Conservation (phyloP, 2,797 vertebrate species). For the Rostrhamus sociabilis region DNA sequence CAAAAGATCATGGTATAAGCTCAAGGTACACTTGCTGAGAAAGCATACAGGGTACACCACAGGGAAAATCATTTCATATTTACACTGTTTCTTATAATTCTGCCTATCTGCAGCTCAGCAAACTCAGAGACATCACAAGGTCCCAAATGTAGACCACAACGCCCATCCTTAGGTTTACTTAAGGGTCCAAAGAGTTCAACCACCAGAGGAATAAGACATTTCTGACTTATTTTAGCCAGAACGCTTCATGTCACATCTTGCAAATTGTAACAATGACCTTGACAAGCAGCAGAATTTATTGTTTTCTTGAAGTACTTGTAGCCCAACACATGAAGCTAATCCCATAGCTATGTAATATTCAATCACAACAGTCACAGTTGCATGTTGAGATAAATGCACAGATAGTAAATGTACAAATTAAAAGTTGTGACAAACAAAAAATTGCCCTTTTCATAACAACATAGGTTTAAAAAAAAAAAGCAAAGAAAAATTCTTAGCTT, state of each 20-base stretch:
- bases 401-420: not conserved
- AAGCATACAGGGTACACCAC: not conserved
- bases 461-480: not conserved
- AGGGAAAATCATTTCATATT: not conserved
- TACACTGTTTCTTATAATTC: not conserved
- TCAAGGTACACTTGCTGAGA: not conserved
- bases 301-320: constrained; percentile 29
- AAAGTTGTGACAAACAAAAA: not conserved
- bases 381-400: not conserved
- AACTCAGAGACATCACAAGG: not conserved
- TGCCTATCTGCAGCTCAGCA: not conserved
- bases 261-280: constrained; percentile 41
- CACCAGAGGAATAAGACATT: not conserved
- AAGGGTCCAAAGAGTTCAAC: not conserved
- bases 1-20: not conserved
- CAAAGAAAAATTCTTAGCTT: not conserved
- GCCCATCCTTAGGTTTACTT: not conserved
- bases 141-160: not conserved
- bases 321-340: constrained; percentile 37
- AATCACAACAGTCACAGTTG: not conserved
- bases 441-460: not conserved
- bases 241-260: constrained; percentile 46
- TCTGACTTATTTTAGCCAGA: constrained; percentile 49
- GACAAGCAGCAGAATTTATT: constrained; percentile 48
- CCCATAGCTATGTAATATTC: not conserved